Conservation (phyloP, 2,797 vertebrate species). For the Anabas testudineus region DNA sequence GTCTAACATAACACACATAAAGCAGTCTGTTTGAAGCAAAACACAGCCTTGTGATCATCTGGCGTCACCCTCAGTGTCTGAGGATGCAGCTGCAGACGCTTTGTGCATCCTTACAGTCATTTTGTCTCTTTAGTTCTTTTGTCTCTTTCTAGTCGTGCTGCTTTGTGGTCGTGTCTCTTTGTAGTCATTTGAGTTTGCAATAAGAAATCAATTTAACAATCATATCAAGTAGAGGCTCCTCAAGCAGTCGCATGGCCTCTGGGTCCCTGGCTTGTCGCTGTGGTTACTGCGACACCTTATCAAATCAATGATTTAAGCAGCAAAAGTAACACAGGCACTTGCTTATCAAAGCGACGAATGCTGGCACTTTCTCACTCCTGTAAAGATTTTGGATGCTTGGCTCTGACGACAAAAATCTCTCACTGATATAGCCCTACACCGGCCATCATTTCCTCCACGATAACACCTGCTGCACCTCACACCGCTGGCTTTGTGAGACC, state of each 20-base stretch:
- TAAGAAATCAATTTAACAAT: not conserved
- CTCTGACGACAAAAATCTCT: conserved; percentile 46
- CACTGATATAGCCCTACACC: conserved; percentile 36
- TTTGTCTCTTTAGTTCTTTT: not conserved
- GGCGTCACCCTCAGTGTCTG: too few relatives aligned
- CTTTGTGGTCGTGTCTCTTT: not conserved
- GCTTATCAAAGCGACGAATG: conserved; percentile 36
- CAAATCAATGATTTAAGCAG: conserved; percentile 51
- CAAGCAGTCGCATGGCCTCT: not conserved
- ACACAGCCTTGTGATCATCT: too few relatives aligned
- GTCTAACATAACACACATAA: too few relatives aligned
- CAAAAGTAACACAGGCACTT: conserved; percentile 11
- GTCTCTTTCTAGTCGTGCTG: not conserved
- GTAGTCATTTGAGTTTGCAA: not conserved
- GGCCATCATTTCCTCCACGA: conserved; percentile 42
- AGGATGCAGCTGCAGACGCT: not conserved
- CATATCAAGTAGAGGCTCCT: not conserved
- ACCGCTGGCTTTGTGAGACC: conserved; percentile 36
- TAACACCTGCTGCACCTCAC: conserved; percentile 33
- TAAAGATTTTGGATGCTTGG: conserved; percentile 24
- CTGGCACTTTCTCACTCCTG: conserved; percentile 17
- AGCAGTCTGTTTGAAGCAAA: too few relatives aligned
- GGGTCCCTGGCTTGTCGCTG: not conserved
- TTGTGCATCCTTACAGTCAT: not conserved
- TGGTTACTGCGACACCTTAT: conserved; percentile 30